Evolutionary conservation across 2,113 vertebrate species (phyloP), one percentile per base, ranked within the genome.

Genomic region (Ptilonorhynchus violaceus): DNA sequence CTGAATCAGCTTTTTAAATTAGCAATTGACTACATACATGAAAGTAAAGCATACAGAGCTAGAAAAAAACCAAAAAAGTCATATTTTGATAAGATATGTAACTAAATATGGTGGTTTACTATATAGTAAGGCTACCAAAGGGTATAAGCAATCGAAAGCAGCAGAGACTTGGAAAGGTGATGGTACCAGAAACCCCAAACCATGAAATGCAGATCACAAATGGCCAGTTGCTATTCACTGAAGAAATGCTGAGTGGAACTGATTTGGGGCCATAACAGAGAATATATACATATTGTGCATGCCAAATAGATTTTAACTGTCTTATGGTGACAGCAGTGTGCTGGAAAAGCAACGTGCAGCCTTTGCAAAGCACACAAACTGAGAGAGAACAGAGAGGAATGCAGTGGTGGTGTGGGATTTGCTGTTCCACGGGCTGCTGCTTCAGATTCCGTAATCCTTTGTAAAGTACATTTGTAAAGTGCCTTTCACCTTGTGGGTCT

Each of bases 271-370:
- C 7, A 13, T 13, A 30, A 2, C 25, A 69, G 46, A 31, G 42
- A 66, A 3, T 17, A 6, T 0, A 6, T 8, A 4, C 11, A n/a
- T n/a, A n/a, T 6, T 3, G 23, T 27, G n/a, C n/a, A n/a, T n/a
- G 39, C 13, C 27, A 68, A 64, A 62, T 1, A 8, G 15, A 9
- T 78, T 62, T 35, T 39, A 46, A 55, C 2, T 44, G 42, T 25
- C 30, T 50, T 5, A 1, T 4, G 19, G 44, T 35, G 25, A 23
- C 39, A 78, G 55, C 6, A 6, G 2, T 17, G 16, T 12, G 8
- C 6, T 56, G 3, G 22, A 35, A n/a, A 56, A 74, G 7, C 1
- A 0, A 30, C 4, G 52, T 28, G 18, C 41, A 66, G 24, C n/a
- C 49, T 11, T 47, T 50, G 5, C 12, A 64, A 13, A 49, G 33